phyloP scores from a whole-genome alignment of 1,140 invertebrate genomes.

The Marisa cornuarietis region DNA sequence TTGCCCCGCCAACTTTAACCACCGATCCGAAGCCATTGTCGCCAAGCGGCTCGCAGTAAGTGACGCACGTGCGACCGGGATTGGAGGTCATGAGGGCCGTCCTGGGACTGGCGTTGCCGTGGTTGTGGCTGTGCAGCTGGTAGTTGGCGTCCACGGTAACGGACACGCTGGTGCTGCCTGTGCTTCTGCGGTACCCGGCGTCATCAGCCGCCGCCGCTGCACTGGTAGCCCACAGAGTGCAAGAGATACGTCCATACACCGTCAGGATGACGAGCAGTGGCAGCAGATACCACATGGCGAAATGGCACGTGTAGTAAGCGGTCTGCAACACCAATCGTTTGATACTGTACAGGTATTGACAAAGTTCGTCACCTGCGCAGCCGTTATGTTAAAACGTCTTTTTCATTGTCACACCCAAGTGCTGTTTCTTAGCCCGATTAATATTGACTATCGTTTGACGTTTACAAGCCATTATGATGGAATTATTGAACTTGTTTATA shows the following conservation, averaged over 20 bases:
- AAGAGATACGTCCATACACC: slow-evolving; percentile 81
- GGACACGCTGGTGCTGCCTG: slow-evolving; percentile 6
- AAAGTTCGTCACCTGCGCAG: too few relatives aligned
- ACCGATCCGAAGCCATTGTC: slow-evolving; percentile 17
- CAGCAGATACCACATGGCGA: slow-evolving; percentile 75
- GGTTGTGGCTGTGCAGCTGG: slow-evolving; percentile 20
- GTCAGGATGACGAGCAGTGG: slow-evolving; percentile 84
- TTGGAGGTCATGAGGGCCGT: neutral
- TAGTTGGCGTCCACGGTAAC: slow-evolving; percentile 7
- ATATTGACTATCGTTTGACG: too few relatives aligned
- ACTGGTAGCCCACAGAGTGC: slow-evolving; percentile 68
- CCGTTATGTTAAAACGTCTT: too few relatives aligned
- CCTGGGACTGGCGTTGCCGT: slow-evolving; percentile 13
- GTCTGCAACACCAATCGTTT: slow-evolving; percentile 8
- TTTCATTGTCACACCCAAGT: too few relatives aligned
- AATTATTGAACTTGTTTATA: too few relatives aligned
- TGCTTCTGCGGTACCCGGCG: neutral
- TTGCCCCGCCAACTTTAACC: slow-evolving; percentile 12
- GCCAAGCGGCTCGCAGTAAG: slow-evolving; percentile 6
- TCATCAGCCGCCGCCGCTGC: neutral
- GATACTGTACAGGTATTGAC: neutral
- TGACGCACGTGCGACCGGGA: neutral
- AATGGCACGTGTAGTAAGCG: slow-evolving; percentile 42
- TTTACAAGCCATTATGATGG: too few relatives aligned
- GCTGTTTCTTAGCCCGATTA: too few relatives aligned